Evolutionary conservation across 2,888 invertebrate genomes (phyloP).

Genomic region (Hyppa rectilinea): DNA sequence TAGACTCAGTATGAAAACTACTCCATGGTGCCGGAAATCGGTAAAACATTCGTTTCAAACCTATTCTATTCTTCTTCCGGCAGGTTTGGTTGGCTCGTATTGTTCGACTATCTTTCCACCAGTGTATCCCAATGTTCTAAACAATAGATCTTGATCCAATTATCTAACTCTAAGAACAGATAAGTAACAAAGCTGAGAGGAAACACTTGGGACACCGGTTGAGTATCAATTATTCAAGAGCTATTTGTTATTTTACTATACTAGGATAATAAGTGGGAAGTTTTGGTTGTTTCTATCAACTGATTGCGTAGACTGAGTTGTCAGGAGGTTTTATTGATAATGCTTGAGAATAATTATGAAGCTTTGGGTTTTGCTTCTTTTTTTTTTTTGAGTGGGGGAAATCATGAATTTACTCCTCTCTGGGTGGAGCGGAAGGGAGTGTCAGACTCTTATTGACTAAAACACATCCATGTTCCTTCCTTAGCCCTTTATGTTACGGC

Average conservation of each 20-base stretch:
- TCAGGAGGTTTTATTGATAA: constrained; percentile 10
- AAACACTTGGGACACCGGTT: constrained; percentile 70
- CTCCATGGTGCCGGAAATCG: too few species aligned
- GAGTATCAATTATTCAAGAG: constrained; percentile 76
- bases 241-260: constrained; percentile 66
- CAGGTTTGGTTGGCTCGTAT: not conserved
- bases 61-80: too few species aligned
- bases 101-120: constrained; percentile 19
- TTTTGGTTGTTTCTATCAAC: constrained; percentile 29
- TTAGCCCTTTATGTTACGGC: too few species aligned
- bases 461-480: too few species aligned
- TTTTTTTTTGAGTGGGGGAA: too few species aligned
- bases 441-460: too few species aligned
- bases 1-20: too few species aligned
- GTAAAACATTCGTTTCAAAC: too few species aligned
- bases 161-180: constrained; percentile 80
- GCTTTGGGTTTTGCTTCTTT: too few species aligned
- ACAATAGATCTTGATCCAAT: constrained; percentile 84
- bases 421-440: too few species aligned
- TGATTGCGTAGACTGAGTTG: constrained; percentile 12
- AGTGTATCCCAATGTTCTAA: constrained; percentile 70
- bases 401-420: too few species aligned
- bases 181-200: constrained; percentile 78
- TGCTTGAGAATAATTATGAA: constrained; percentile 5
- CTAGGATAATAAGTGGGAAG: constrained; percentile 36